A percentile compares a stretch with the other conserved stretches of the same genome.
These are phyloP conservation scores for Hyposoter didymator DNA, from an alignment of 2,888 invertebrate genomes.

Conservation along the genomic window DNA sequence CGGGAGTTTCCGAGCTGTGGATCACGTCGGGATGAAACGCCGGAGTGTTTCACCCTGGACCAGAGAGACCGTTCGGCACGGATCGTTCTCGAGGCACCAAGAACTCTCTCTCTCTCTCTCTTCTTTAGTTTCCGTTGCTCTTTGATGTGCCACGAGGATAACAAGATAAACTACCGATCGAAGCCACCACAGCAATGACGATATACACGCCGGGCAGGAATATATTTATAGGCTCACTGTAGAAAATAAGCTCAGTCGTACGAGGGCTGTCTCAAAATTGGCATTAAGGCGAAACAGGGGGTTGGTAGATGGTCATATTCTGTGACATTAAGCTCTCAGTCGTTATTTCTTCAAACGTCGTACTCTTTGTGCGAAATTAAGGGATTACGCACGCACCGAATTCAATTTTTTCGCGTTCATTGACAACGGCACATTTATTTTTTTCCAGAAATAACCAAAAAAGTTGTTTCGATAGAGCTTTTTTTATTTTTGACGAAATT, in stretches of 20 bases:
- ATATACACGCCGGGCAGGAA: conserved; percentile 10
- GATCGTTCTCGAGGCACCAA: conserved; percentile 13
- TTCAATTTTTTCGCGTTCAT: too few species aligned
- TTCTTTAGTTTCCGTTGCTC: conserved; percentile 39
- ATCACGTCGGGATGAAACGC: conserved; percentile 44
- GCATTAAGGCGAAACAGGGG: background rate
- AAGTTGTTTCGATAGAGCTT: too few species aligned
- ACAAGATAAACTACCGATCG: conserved; percentile 71
- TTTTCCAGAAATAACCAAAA: too few species aligned
- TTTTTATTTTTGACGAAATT: too few species aligned
- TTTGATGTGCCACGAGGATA: conserved; percentile 70
- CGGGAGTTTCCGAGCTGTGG: conserved; percentile 39
- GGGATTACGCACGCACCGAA: background rate
- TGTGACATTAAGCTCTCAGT: background rate
- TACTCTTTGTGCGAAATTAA: background rate
- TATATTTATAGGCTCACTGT: too few species aligned
- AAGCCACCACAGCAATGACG: conserved; percentile 41
- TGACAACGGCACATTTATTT: too few species aligned
- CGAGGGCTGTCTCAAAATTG: background rate
- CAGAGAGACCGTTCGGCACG: conserved; percentile 15
- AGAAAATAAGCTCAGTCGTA: too few species aligned
- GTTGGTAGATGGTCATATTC: background rate
- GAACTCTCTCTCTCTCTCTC: background rate
- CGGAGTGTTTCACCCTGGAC: conserved; percentile 21
- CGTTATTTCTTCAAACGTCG: background rate